These are phyloP conservation scores for Sebastes schlegelii DNA, from an alignment of 2,113 vertebrate genomes.

Conservation along the genomic window DNA sequence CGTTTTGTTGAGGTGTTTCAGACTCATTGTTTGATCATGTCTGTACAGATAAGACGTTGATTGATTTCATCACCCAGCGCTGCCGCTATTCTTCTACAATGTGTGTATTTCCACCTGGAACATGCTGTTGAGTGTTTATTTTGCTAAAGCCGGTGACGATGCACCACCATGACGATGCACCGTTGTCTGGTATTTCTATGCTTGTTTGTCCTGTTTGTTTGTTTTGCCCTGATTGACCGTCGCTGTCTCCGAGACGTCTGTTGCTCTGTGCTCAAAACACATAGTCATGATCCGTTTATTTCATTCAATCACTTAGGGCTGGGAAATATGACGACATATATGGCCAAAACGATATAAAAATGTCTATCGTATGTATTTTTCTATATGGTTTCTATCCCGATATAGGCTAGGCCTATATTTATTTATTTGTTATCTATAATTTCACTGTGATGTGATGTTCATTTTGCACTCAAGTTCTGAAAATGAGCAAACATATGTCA, in stretches of 20 bases:
- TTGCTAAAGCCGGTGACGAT: background rate
- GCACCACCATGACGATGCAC: constrained; percentile 6
- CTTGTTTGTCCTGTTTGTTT: constrained; percentile 21
- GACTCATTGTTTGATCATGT: background rate
- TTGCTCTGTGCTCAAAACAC: constrained; percentile 10
- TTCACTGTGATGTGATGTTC: too few relatives aligned
- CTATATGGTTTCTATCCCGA: too few relatives aligned
- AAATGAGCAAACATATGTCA: too few relatives aligned
- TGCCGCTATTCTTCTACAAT: background rate
- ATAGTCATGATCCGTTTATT: background rate
- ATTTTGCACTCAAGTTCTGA: too few relatives aligned
- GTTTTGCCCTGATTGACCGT: constrained; percentile 43
- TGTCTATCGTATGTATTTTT: too few relatives aligned
- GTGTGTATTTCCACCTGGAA: background rate
- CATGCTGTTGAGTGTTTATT: constrained; percentile 8
- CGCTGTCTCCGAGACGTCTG: background rate
- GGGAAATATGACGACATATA: too few relatives aligned
- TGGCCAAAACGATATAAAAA: too few relatives aligned
- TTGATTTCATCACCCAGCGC: constrained; percentile 14
- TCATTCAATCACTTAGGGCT: background rate
- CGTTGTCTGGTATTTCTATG: constrained; percentile 27
- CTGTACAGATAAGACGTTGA: constrained; percentile 7
- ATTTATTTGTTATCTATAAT: too few relatives aligned
- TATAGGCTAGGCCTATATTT: too few relatives aligned
- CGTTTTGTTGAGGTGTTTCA: constrained; percentile 4